Evolutionary conservation across 1,140 invertebrate genomes (phyloP), one percentile per base, ranked within the genome.

Genomic region (Cyrtorhinus lividipennis): DNA sequence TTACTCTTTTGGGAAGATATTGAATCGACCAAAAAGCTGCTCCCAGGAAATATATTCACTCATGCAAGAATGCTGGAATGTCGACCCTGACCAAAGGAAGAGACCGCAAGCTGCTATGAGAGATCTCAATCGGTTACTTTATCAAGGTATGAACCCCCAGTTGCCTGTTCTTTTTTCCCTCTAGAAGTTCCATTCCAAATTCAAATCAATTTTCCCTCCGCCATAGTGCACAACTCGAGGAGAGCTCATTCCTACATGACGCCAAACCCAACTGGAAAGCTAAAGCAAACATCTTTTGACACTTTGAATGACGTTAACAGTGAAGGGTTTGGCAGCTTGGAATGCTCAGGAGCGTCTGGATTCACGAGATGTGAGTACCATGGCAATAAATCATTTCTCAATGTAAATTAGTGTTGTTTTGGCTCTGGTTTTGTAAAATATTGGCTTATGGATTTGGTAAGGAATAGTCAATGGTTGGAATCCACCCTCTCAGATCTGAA

Each of bases 1-100:
- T 67, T 88, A 87, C 73, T 69, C 76, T 59, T 80, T 77, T 69
- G 89, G 88, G 13, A 84, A 84, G 72, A 77, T 85, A 66, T 77
- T 97, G 69, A 82, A 80, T 66, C 76, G 77, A 38, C 92, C 94
- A 5, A 74, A 76, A 65, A 76, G 77, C 8, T 96, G 92, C 73
- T 89, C 92, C 18, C 64, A 73, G 1, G 86, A 89, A 69, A 84
- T 98, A 56, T 93, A 88, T 72, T 76, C 80, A 65, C 76, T 97
- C 22, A 93, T 98, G 81, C 73, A 77, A 18, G 84, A 90, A 68
- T 93, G 93, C 69, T 99, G 95, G 95, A 79, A 83, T 62, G 72
- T 81, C 22, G 81, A 88, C 68, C 83, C 83, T 1, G 79, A 83
- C 25, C 73, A 75, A 20, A 74, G 86, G 13, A 87, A 87, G 72